Conservation (phyloP, 1,140 invertebrate species). For the Drosophila sp. region DNA sequence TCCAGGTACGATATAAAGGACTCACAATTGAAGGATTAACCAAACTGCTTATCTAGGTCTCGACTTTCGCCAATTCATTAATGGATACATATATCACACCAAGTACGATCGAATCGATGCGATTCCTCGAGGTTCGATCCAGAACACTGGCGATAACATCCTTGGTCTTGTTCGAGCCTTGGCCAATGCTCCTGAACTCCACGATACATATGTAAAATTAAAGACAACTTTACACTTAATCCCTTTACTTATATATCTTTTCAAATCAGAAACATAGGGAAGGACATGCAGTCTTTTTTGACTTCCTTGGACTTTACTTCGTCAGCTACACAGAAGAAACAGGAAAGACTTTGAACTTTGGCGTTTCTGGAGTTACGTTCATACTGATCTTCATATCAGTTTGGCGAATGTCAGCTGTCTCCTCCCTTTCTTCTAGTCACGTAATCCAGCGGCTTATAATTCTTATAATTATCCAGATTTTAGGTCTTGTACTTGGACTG, state of each 20-base stretch:
- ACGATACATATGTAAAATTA: constrained; percentile 72
- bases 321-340: constrained; percentile 87
- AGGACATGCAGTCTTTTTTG: constrained; percentile 90
- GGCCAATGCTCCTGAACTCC: constrained; percentile 86
- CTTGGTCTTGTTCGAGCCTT: constrained; percentile 88
- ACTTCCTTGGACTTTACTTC: constrained; percentile 90
- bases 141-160: constrained; percentile 92
- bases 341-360: constrained; percentile 86
- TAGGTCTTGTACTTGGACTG: constrained; percentile 87
- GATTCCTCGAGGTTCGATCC: constrained; percentile 91
- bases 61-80: constrained; percentile 96
- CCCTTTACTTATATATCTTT: not conserved
- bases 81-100: constrained; percentile 97
- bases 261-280: constrained; percentile 53
- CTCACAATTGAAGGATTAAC: not conserved
- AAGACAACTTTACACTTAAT: not conserved
- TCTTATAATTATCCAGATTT: constrained; percentile 55
- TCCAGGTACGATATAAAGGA: constrained; percentile 57
- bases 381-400: constrained; percentile 83
- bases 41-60: constrained; percentile 82
- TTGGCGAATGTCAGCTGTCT: constrained; percentile 59
- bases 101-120: constrained; percentile 90
- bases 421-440: constrained; percentile 34
- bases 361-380: constrained; percentile 84
- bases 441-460: constrained; percentile 22